Conservation (phyloP, 2,888 invertebrate genomes). For the Mimas tiliae region DNA sequence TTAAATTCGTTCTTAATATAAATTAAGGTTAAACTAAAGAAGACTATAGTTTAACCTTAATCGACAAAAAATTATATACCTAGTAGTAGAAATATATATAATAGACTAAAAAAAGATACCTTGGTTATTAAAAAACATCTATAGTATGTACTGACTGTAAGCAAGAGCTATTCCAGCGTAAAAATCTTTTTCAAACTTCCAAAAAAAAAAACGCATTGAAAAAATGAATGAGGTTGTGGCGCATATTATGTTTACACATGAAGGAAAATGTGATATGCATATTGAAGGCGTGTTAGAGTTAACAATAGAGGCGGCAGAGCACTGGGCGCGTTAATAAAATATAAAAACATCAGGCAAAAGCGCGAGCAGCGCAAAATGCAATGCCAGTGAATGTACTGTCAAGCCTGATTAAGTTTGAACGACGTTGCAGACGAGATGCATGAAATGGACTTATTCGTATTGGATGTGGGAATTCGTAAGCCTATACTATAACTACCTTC, state of each 20-base stretch:
- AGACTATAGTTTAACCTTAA: no score
- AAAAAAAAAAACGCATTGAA: not conserved
- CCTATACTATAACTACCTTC: no score
- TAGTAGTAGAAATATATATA: no score
- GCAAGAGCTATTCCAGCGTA: not conserved
- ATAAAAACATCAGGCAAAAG: conserved; percentile 19
- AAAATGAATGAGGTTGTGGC: conserved; percentile 10
- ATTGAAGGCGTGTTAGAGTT: conserved; percentile 18
- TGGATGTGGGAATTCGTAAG: not conserved
- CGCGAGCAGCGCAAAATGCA: conserved; percentile 10
- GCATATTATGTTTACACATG: conserved; percentile 22
- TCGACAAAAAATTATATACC: no score
- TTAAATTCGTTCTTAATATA: no score
- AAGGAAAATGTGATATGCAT: conserved; percentile 24
- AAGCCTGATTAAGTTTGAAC: conserved; percentile 14
- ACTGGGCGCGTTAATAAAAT: conserved; percentile 20
- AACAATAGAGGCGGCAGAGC: conserved; percentile 10
- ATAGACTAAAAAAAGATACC: no score
- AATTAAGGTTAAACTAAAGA: no score
- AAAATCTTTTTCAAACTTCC: not conserved
- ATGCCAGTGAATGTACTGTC: conserved; percentile 18
- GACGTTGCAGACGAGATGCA: conserved; percentile 1
- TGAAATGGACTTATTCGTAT: not conserved
- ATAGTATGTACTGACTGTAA: no score
- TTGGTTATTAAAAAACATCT: no score